Percentiles rank a stretch among this genome's conserved stretches.
These are phyloP conservation scores for Diorhabda elongata DNA, from an alignment of 1,140 invertebrate species.

Conservation along the genomic window DNA sequence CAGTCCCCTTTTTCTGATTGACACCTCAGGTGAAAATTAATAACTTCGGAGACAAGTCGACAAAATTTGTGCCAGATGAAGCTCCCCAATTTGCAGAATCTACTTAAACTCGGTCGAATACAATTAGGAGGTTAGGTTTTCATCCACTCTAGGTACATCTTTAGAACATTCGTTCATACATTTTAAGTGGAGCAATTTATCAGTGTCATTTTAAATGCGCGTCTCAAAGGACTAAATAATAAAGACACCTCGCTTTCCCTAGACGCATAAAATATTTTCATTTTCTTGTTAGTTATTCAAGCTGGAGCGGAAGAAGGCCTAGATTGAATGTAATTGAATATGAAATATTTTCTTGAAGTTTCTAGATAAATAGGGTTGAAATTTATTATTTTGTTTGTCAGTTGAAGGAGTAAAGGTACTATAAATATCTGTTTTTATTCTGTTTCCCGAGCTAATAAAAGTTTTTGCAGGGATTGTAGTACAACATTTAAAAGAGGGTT, in stretches of 20 bases:
- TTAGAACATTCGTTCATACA: constrained; percentile 1
- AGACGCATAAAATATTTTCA: constrained; percentile 2
- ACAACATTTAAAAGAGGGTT: too few species aligned
- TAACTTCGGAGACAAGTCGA: background rate
- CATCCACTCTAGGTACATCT: background rate
- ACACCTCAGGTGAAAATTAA: constrained; percentile 2
- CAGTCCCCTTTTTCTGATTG: background rate
- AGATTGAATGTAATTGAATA: constrained; percentile 3
- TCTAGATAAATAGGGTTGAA: background rate
- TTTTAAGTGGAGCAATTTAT: constrained; percentile 3
- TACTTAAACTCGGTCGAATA: background rate
- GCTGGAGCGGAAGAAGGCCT: background rate
- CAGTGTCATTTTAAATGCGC: constrained; percentile 1
- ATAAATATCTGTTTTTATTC: background rate
- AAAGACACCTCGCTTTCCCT: background rate
- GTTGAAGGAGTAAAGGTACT: background rate
- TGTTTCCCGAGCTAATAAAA: background rate
- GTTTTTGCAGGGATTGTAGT: too few species aligned
- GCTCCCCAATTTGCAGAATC: background rate
- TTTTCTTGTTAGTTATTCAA: constrained; percentile 3
- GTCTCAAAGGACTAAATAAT: background rate
- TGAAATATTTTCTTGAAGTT: background rate
- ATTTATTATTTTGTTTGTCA: constrained; percentile 3
- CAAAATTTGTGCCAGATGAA: background rate
- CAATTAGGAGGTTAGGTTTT: background rate